Base-by-base conservation (phyloP, 2,113 vertebrate genomes). In the Buteo buteo region DNA sequence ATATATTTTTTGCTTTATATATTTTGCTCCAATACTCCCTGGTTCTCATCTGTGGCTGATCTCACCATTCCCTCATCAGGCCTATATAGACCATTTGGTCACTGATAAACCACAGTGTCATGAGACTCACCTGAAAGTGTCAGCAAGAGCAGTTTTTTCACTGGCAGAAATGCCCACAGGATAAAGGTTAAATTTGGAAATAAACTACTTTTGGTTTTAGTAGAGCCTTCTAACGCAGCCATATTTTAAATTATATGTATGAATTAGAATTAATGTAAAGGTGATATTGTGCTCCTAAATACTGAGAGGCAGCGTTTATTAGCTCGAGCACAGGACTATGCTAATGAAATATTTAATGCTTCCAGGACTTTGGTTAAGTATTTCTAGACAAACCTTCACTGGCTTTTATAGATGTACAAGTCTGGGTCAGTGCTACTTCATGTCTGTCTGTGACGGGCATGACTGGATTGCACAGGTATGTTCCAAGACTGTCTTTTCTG, bases 401-500 rank as follows among this genome's bases (percentile, higher is more conserved):
- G 50, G 42, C 29, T 96, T 96, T 94, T 94, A 95, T 85, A 96
- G 90, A 82, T 65, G 78, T 80, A 45, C 54, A 96, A 93, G 96
- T 96, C 95, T 97, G 94, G 90, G 94, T 91, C 87, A 94, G 49
- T 67, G 64, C 65, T 50, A 45, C 66, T 82, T 87, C 93, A 85
- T 26, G 77, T 52, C 81, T 94, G 86, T 32, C 89, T 95, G 73
- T 8, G 10, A 71, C 5, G 2, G 52, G 52, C 61, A 79, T 40
- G 62, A 79, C 81, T 94, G 52, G 77, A 54, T 89, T 72, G 18
- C 73, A 79, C 16, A 76, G 65, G 47, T 76, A 91, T 61, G 61
- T 28, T 65, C 40, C 87, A 76, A 89, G 65, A 36, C 70, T 31
- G 10, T 84, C 40, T 77, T 29, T 93, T 89, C n/a, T 79, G 19